Conservation (phyloP, 2,113 vertebrate genomes). For the Rhineura floridana region DNA sequence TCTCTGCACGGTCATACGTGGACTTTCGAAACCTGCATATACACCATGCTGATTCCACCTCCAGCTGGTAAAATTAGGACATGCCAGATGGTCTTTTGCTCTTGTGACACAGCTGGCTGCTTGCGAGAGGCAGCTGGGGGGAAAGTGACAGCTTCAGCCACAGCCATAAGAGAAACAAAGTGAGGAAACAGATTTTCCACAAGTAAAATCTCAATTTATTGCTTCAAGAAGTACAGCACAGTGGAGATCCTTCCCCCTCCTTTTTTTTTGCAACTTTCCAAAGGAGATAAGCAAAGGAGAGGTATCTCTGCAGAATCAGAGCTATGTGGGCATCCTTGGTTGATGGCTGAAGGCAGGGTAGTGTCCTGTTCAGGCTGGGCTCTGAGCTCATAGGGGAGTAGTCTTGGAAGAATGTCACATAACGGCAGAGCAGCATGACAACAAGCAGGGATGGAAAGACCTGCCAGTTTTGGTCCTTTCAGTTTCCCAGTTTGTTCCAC, state of each 20-base stretch:
- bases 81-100: slow-evolving; percentile 58
- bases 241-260: not conserved
- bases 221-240: not conserved
- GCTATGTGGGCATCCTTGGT: not conserved
- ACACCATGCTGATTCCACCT: slow-evolving; percentile 55
- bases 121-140: slow-evolving; percentile 27
- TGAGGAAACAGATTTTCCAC: not conserved
- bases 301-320: not conserved
- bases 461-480: too few species aligned
- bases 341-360: rapidly evolving
- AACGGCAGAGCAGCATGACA: too few species aligned
- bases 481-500: too few species aligned
- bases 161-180: slow-evolving; percentile 5
- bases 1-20: slow-evolving; percentile 10
- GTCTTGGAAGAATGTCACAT: too few species aligned
- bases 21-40: slow-evolving; percentile 28
- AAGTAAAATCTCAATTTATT: slow-evolving; percentile 23
- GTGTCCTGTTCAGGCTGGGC: not conserved
- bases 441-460: too few species aligned
- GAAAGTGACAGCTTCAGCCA: slow-evolving; percentile 45
- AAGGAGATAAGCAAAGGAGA: not conserved
- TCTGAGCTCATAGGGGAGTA: too few species aligned
- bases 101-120: slow-evolving; percentile 64
- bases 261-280: not conserved
- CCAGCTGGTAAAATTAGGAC: slow-evolving; percentile 55